Conservation (phyloP, 2,797 vertebrate species). For the Gallinago nigripennis region DNA sequence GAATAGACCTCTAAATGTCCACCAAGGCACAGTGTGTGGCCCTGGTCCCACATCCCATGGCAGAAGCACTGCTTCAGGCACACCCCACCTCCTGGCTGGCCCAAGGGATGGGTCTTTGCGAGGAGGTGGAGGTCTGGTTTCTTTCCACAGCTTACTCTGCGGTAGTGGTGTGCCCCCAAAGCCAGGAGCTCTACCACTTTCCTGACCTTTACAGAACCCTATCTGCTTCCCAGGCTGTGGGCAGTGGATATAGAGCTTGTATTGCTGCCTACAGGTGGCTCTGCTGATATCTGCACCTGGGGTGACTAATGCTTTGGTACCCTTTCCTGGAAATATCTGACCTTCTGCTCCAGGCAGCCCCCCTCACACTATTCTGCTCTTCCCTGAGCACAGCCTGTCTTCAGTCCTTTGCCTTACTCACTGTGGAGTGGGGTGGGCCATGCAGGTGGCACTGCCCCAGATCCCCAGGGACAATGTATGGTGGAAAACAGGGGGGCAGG, state of each 20-base stretch:
- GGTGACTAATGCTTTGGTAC: neutral
- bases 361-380: neutral
- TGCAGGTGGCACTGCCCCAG: neutral
- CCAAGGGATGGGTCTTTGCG: neutral
- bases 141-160: neutral
- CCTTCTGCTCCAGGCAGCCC: neutral
- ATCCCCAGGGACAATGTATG: too few relatives aligned
- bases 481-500: neutral
- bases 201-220: neutral
- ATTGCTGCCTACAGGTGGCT: fast-evolving
- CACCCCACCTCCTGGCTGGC: neutral
- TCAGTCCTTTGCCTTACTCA: neutral
- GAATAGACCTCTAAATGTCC: neutral
- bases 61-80: neutral
- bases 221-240: neutral
- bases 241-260: neutral
- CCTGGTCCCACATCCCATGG: fast-evolving
- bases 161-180: neutral
- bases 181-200: neutral
- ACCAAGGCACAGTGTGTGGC: neutral
- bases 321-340: neutral
- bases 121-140: neutral
- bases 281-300: neutral
- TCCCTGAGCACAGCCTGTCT: neutral
- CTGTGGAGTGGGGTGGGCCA: neutral